Evolutionary conservation across 2,888 invertebrate species (phyloP).

Genomic region (Mythimna lalbum): DNA sequence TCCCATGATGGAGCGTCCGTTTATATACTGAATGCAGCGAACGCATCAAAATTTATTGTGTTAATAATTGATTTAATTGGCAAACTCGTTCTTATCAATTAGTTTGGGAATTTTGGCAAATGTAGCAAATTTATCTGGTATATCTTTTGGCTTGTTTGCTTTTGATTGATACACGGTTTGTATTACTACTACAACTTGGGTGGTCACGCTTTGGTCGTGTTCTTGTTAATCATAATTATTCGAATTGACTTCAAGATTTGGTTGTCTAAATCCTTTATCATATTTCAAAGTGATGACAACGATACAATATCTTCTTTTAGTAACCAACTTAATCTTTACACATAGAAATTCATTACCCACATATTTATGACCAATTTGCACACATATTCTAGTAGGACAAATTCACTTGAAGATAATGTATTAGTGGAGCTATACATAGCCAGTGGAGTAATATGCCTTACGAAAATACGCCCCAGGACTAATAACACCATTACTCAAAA

Average conservation of each 20-base stretch:
- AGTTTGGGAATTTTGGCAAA: conserved; percentile 33
- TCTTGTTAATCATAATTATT: not conserved
- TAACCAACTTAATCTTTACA: too few species aligned
- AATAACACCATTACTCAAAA: conserved; percentile 76
- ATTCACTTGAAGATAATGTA: conserved; percentile 63
- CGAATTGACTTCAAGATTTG: not conserved
- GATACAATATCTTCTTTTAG: not conserved
- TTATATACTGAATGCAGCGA: conserved; percentile 63
- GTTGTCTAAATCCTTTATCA: not conserved
- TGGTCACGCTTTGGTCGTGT: not conserved
- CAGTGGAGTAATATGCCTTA: conserved; percentile 70
- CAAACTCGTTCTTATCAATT: conserved; percentile 55
- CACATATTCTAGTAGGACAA: conserved; percentile 56
- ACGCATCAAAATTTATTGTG: conserved; percentile 59
- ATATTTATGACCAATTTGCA: conserved; percentile 55
- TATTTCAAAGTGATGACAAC: not conserved
- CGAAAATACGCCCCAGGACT: conserved; percentile 70
- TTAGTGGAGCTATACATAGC: conserved; percentile 60
- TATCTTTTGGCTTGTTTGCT: conserved; percentile 21
- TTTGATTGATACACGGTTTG: conserved; percentile 3
- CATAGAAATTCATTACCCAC: conserved; percentile 7
- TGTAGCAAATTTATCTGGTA: conserved; percentile 18
- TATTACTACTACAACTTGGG: not conserved
- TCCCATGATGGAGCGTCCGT: conserved; percentile 68
- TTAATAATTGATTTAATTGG: conserved; percentile 73